Percentiles rank a stretch among this genome's conserved stretches.
Evolutionary conservation across 2,888 invertebrate species (phyloP).

Genomic region (Crioceris asparagi): DNA sequence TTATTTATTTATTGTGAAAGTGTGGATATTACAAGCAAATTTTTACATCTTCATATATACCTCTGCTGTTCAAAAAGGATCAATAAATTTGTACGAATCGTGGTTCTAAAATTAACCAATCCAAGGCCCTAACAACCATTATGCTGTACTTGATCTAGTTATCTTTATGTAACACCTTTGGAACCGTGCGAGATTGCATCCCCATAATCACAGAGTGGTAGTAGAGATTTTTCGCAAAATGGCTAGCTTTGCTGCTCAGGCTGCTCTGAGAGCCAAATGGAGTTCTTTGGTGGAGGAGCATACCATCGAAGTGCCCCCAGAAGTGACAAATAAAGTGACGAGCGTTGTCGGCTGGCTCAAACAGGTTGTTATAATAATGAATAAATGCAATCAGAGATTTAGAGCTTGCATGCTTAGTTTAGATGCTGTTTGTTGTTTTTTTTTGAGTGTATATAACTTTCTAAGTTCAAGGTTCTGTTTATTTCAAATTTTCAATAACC

Average conservation of each 20-base stretch:
- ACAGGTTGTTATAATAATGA: slow-evolving; percentile 43
- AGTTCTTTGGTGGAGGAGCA: slow-evolving; percentile 62
- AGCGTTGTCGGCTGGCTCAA: slow-evolving; percentile 76
- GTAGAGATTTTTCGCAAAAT: slow-evolving; percentile 34
- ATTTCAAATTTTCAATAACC: too few species aligned
- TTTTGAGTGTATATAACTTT: too few species aligned
- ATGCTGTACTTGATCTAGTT: background rate
- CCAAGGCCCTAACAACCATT: slow-evolving; percentile 1
- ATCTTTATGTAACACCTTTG: slow-evolving; percentile 1
- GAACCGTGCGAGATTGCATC: background rate
- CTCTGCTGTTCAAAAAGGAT: too few species aligned
- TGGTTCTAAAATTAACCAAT: slow-evolving; percentile 2
- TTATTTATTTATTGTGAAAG: too few species aligned
- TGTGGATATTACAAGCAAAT: too few species aligned
- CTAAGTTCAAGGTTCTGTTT: too few species aligned
- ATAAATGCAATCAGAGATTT: too few species aligned
- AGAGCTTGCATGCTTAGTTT: too few species aligned
- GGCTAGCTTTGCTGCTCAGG: slow-evolving; percentile 61
- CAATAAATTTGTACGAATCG: background rate
- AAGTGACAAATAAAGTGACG: slow-evolving; percentile 60
- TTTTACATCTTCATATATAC: too few species aligned
- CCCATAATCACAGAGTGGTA: background rate
- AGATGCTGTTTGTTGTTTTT: too few species aligned
- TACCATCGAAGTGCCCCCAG: slow-evolving; percentile 51
- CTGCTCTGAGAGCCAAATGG: slow-evolving; percentile 61